Conservation (phyloP, 2,113 vertebrate species). For the Cairina moschata region DNA sequence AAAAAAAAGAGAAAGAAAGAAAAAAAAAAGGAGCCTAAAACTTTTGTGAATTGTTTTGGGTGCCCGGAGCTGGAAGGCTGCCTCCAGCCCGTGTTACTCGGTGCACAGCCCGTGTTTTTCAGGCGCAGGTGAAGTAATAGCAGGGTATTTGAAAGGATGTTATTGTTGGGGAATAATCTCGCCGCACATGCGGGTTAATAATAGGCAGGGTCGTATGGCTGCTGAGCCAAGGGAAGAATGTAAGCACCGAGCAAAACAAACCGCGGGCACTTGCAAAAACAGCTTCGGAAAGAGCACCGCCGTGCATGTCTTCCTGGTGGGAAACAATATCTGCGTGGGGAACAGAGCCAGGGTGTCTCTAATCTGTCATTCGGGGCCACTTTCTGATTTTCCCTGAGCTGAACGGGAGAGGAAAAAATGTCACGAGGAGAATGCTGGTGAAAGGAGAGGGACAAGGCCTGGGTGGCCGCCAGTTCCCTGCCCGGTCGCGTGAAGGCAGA, state of each 20-base stretch:
- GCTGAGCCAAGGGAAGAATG: not conserved
- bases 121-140: not conserved
- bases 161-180: not conserved
- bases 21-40: not conserved
- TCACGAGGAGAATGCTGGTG: not conserved
- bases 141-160: not conserved
- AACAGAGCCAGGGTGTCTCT: not conserved
- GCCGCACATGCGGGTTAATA: not conserved
- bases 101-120: not conserved
- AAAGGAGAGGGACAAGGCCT: not conserved
- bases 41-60: not conserved
- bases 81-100: not conserved
- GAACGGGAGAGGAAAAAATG: not conserved
- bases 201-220: not conserved
- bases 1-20: no score
- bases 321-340: fast-evolving
- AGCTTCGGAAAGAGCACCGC: fast-evolving
- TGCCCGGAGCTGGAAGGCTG: not conserved
- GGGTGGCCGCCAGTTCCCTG: not conserved
- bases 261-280: not conserved
- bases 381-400: not conserved
- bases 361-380: not conserved
- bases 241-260: not conserved
- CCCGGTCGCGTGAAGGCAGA: not conserved
- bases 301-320: fast-evolving